Evolutionary conservation across 2,888 invertebrate genomes (phyloP).

Genomic region (Trichogramma dendrolimi): DNA sequence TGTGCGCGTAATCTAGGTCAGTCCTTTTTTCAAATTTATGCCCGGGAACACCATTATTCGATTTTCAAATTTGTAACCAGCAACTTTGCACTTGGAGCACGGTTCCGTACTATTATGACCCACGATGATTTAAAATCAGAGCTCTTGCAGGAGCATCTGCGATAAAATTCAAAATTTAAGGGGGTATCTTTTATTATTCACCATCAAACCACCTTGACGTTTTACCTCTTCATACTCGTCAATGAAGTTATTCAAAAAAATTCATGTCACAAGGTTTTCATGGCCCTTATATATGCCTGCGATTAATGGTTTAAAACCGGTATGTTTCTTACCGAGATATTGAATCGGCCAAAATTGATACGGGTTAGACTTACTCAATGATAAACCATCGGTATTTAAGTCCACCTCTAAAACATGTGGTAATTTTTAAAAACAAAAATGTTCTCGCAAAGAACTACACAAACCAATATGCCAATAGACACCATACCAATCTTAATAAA

Average conservation of each 20-base stretch:
- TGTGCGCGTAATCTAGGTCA: background rate
- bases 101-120: background rate
- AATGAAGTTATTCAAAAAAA: background rate
- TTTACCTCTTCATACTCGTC: background rate
- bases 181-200: background rate
- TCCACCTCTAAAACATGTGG: background rate
- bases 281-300: slow-evolving; percentile 1
- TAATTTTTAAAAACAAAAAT: background rate
- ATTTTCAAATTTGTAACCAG: background rate
- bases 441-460: background rate
- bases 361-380: background rate
- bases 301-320: background rate
- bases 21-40: background rate
- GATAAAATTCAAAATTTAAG: background rate
- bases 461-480: slow-evolving; percentile 4
- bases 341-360: slow-evolving; percentile 5
- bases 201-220: background rate
- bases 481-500: background rate
- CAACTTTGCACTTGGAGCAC: background rate
- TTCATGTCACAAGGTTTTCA: background rate
- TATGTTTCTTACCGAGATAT: background rate
- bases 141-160: slow-evolving; percentile 3
- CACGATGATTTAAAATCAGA: background rate
- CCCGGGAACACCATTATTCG: background rate
- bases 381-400: slow-evolving; percentile 4